These are phyloP conservation scores for Gryllus bimaculatus DNA, from an alignment of 1,140 invertebrate species.

Conservation along the genomic window DNA sequence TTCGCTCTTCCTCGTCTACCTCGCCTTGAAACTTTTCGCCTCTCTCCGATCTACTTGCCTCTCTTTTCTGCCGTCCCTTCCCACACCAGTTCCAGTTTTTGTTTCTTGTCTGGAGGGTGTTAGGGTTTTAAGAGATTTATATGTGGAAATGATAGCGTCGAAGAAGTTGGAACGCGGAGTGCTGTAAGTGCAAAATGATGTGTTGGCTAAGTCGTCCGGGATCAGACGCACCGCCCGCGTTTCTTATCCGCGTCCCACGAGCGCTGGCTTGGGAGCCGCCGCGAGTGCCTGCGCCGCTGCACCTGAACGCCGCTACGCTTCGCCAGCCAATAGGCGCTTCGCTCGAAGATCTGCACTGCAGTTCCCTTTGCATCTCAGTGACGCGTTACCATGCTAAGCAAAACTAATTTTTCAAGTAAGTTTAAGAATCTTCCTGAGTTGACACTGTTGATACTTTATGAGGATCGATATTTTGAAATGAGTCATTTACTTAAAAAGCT, in stretches of 20 bases:
- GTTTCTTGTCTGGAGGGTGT: not conserved
- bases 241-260: not conserved
- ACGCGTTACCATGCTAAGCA: too few species aligned
- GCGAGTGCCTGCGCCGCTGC: too few species aligned
- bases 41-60: not conserved
- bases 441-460: too few species aligned
- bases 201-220: not conserved
- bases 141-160: not conserved
- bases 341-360: too few species aligned
- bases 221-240: not conserved
- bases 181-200: not conserved
- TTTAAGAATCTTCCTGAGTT: too few species aligned
- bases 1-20: not conserved
- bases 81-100: not conserved
- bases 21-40: not conserved
- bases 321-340: too few species aligned
- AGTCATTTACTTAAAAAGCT: too few species aligned
- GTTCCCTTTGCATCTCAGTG: too few species aligned
- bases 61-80: not conserved
- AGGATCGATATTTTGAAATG: too few species aligned
- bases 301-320: too few species aligned
- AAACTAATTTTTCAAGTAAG: too few species aligned
- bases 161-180: not conserved
- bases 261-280: too few species aligned
- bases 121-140: conserved; percentile 1